phyloP scores from a whole-genome alignment of 2,888 invertebrate genomes.

The Ceriagrion tenellum region DNA sequence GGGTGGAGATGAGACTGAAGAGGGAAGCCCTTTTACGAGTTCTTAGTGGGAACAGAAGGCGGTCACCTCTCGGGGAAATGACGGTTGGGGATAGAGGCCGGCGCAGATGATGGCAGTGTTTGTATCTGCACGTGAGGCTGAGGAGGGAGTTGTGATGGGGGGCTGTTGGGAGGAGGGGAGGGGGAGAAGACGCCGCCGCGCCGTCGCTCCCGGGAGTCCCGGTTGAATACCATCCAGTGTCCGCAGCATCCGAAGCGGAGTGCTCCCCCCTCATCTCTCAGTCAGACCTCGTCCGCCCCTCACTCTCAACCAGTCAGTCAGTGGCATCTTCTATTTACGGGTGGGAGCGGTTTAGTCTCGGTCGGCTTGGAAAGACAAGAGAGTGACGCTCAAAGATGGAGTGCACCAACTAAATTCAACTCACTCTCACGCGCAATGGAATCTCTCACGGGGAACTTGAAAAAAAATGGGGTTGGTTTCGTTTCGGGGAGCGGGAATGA shows the following conservation, averaged over 20 bases:
- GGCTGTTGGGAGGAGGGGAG: background rate
- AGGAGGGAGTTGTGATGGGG: background rate
- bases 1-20: background rate
- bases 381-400: background rate
- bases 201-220: background rate
- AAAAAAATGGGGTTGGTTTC: background rate
- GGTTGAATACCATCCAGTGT: slow-evolving; percentile 58
- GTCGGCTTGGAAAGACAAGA: slow-evolving; percentile 28
- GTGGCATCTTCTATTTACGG: slow-evolving; percentile 2
- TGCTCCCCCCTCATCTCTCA: background rate
- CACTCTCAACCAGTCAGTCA: background rate
- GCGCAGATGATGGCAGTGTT: background rate
- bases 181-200: background rate
- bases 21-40: background rate
- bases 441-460: background rate
- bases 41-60: background rate
- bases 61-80: background rate
- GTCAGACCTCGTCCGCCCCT: background rate
- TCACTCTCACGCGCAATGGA: background rate
- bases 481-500: background rate
- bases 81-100: background rate
- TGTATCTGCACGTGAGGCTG: background rate
- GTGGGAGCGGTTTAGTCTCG: background rate
- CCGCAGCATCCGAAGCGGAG: slow-evolving; percentile 59
- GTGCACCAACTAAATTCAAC: background rate